Base-by-base conservation (phyloP, 2,888 invertebrate species). In the Automeris io region DNA sequence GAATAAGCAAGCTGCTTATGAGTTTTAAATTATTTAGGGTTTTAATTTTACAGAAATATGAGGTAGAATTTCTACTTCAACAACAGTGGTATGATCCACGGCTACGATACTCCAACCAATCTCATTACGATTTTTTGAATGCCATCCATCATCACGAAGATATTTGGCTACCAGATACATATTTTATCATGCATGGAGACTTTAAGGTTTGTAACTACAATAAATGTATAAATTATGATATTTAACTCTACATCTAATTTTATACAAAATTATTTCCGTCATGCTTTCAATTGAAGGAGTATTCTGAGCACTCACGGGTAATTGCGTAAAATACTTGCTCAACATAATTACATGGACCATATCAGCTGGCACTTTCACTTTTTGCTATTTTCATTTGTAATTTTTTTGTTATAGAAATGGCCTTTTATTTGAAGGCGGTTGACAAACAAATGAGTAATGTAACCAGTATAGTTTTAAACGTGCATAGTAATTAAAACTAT, bases 121-220 rank as follows among this genome's bases (percentile, higher is more conserved):
- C 94, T 57, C 91, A 92, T 66, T 95, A 94, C 88, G 93, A 94
- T 67, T 96, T 92, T 82, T 89, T 97, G 61, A 97, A 97, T 86
- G 97, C 95, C 51, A 93, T 97, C 66, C 96, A 96, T 78, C 96
- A 97, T 77, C 93, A 95, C 89, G 92, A 94, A 72, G 92, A 95
- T 70, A 93, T 96, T 72, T 96, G 96, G 96, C 89, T 96, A 63
- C 96, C 97, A 47, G 97, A 97, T 87, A 96, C 96, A 41, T 96
- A 96, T 80, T 97, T 97, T 88, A 96, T 96, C 77, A 96, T 96
- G 94, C 96, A 97, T 83, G 97, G 97, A 49, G 96, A 97, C 86
- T 97, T 96, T 86, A 96, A 96, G 80, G 86, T 86, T 47, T 66
- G 76, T 59, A 51, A 42, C 39, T 38, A 46, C 41, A 40, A 25